Conservation (phyloP, 2,888 invertebrate genomes). For the Sminthurinus aureus region DNA sequence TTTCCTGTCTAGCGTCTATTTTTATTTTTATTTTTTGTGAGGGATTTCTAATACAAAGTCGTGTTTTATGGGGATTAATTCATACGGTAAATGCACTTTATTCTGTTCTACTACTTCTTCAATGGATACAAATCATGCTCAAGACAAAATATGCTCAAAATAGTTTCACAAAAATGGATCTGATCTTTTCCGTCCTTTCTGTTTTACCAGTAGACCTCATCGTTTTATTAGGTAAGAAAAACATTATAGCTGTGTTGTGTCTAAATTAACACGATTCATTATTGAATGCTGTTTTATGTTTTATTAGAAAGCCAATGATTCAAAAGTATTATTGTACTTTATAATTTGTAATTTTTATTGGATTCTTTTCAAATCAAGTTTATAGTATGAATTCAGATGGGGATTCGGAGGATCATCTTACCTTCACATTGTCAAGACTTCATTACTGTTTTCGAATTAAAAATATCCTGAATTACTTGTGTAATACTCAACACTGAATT, state of each 20-base stretch:
- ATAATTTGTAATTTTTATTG: too few relatives aligned
- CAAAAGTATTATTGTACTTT: too few relatives aligned
- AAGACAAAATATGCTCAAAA: conserved; percentile 55
- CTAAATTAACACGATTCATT: too few relatives aligned
- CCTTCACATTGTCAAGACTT: conserved; percentile 50
- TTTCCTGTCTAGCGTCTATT: conserved; percentile 51
- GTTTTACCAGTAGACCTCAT: conserved; percentile 56
- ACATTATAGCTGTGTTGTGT: too few relatives aligned
- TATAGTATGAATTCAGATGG: conserved; percentile 47
- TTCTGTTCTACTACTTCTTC: conserved; percentile 48
- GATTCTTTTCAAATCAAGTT: conserved; percentile 27
- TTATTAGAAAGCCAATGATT: too few relatives aligned
- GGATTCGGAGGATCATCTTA: conserved; percentile 25
- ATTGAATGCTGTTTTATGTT: too few relatives aligned
- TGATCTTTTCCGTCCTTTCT: conserved; percentile 51
- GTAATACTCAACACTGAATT: conserved; percentile 16
- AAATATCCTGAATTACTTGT: conserved; percentile 49
- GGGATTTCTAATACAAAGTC: conserved; percentile 53
- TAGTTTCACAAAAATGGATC: conserved; percentile 50
- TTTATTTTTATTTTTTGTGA: conserved; percentile 55
- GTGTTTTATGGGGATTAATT: conserved; percentile 51
- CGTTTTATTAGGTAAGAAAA: conserved; percentile 39
- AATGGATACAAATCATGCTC: conserved; percentile 55
- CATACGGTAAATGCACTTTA: conserved; percentile 55
- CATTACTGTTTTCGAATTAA: conserved; percentile 53